A percentile compares a stretch with the other conserved stretches of the same genome.
Evolutionary conservation across 2,797 vertebrate genomes (phyloP).

Genomic region (Zalophus californianus): DNA sequence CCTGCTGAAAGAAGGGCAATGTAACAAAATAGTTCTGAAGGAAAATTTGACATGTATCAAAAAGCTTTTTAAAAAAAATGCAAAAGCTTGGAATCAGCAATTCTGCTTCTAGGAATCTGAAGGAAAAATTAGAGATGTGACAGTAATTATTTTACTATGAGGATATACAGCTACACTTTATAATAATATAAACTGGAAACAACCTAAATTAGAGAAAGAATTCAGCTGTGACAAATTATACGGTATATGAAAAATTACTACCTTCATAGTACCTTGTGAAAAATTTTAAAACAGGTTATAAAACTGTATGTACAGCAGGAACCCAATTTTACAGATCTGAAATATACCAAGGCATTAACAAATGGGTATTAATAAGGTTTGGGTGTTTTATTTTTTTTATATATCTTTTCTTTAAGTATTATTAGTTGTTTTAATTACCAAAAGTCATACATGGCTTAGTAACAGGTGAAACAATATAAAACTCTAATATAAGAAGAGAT

Average conservation of each 20-base stretch:
- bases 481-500: background rate
- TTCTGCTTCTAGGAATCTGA: constrained; percentile 50
- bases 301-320: background rate
- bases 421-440: background rate
- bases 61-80: constrained; percentile 5
- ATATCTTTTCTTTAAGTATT: background rate
- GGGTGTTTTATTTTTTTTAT: background rate
- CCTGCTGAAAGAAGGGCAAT: constrained; percentile 7
- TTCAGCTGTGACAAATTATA: constrained; percentile 33
- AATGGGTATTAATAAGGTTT: background rate
- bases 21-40: constrained; percentile 44
- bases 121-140: constrained; percentile 57
- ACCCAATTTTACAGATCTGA: background rate
- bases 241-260: constrained; percentile 26
- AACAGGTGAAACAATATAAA: constrained; percentile 6
- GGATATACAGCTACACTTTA: background rate
- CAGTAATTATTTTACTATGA: background rate
- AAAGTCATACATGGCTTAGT: constrained; percentile 24
- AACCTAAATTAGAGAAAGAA: constrained; percentile 21
- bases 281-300: constrained; percentile 21
- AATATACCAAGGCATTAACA: constrained; percentile 26
- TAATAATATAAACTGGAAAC: constrained; percentile 7
- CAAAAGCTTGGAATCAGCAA: background rate
- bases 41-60: constrained; percentile 19
- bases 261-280: constrained; percentile 44